Evolutionary conservation across 1,140 invertebrate genomes (phyloP).

Genomic region (Dufourea novaeangliae): DNA sequence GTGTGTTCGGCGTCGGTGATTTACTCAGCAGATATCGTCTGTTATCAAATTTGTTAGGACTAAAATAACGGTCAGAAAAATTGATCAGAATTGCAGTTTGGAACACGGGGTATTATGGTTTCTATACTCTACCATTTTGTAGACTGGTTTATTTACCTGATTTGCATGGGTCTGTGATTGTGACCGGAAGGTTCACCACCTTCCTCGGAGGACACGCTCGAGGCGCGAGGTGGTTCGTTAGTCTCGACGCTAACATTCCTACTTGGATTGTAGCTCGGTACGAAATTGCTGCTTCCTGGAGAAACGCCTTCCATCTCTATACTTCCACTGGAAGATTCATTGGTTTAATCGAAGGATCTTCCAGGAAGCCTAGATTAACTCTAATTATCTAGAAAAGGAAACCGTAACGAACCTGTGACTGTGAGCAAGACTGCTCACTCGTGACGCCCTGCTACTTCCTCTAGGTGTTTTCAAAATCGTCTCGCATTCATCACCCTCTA

Average conservation of each 20-base stretch:
- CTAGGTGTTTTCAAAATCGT: slow-evolving; percentile 74
- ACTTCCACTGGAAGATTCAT: slow-evolving; percentile 83
- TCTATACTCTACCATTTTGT: neutral
- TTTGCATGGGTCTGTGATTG: slow-evolving; percentile 76
- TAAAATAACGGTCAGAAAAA: slow-evolving; percentile 34
- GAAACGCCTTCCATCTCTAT: slow-evolving; percentile 87
- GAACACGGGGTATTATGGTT: neutral
- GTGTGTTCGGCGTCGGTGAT: slow-evolving; percentile 86
- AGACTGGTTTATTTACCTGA: slow-evolving; percentile 76
- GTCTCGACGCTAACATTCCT: slow-evolving; percentile 83
- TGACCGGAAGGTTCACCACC: slow-evolving; percentile 76
- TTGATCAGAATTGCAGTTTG: slow-evolving; percentile 27
- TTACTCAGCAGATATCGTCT: slow-evolving; percentile 78
- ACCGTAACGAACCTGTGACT: slow-evolving; percentile 82
- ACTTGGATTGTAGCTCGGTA: slow-evolving; percentile 80
- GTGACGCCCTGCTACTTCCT: slow-evolving; percentile 80
- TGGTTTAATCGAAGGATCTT: neutral
- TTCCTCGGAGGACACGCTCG: slow-evolving; percentile 84
- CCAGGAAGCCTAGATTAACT: neutral
- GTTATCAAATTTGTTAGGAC: slow-evolving; percentile 53
- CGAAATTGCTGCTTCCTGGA: slow-evolving; percentile 79
- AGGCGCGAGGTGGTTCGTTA: slow-evolving; percentile 81
- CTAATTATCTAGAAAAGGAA: no score
- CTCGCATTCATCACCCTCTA: slow-evolving; percentile 76
- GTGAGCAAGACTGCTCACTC: slow-evolving; percentile 85